Percentiles rank a stretch among this genome's conserved stretches.
phyloP scores from a whole-genome alignment of 2,888 invertebrate genomes.

The Acleris laterana region DNA sequence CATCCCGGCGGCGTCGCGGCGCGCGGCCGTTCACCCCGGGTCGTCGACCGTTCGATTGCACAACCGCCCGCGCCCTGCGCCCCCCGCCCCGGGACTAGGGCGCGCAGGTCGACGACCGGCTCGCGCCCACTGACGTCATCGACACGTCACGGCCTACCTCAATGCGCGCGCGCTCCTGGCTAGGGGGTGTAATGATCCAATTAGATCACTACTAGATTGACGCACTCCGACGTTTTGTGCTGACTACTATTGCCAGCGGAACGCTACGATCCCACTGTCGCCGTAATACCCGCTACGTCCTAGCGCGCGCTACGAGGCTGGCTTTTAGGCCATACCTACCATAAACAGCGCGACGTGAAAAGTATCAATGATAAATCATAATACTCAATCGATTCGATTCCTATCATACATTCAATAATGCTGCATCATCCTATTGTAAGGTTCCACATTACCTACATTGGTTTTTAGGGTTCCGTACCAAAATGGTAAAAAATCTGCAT shows the following conservation, averaged over 20 bases:
- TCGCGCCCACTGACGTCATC: slow-evolving; percentile 75
- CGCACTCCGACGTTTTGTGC: slow-evolving; percentile 19
- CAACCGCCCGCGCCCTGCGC: slow-evolving; percentile 64
- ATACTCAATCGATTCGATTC: too few relatives aligned
- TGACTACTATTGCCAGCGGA: slow-evolving; percentile 34
- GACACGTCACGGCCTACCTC: slow-evolving; percentile 85
- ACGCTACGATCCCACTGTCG: slow-evolving; percentile 29
- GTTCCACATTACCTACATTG: too few relatives aligned
- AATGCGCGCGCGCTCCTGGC: slow-evolving; percentile 82
- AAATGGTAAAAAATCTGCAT: too few relatives aligned
- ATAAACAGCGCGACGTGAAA: slow-evolving; percentile 2
- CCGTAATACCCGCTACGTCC: slow-evolving; percentile 20
- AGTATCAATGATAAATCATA: neutral
- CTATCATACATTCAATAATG: too few relatives aligned
- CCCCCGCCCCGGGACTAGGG: slow-evolving; percentile 68
- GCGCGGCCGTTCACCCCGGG: slow-evolving; percentile 80
- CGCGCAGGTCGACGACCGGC: slow-evolving; percentile 73
- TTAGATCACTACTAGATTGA: slow-evolving; percentile 57
- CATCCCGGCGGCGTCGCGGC: slow-evolving; percentile 82
- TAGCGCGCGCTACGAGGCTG: neutral
- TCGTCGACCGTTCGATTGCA: slow-evolving; percentile 82
- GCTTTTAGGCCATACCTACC: neutral
- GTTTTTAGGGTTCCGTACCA: too few relatives aligned
- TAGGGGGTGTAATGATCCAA: slow-evolving; percentile 77
- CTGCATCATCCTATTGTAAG: too few relatives aligned